Conservation (phyloP, 2,113 vertebrate genomes). For the Regulus satrapa region DNA sequence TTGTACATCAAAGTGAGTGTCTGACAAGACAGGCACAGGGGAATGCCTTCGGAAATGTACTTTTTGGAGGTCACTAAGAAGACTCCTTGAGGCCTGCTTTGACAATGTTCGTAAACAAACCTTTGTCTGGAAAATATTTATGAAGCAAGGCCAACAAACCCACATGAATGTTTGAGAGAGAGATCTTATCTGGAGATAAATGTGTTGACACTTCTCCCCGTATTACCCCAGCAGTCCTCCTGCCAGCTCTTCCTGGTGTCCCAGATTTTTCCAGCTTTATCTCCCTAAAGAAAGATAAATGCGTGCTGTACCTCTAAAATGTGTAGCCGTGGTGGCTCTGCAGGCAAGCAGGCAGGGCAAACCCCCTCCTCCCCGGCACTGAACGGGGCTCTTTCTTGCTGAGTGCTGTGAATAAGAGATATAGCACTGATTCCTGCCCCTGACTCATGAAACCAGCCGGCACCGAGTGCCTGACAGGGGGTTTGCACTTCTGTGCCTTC, state of each 20-base stretch:
- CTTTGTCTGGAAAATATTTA: background rate
- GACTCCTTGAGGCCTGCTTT: background rate
- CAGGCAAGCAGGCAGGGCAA: background rate
- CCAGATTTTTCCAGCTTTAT: background rate
- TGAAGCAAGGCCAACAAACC: background rate
- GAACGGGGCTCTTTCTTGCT: background rate
- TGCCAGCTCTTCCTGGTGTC: background rate
- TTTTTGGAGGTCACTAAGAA: background rate
- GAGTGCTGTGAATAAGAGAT: background rate
- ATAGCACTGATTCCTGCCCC: background rate
- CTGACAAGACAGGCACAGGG: background rate
- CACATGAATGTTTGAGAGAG: background rate
- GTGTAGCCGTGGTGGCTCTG: background rate
- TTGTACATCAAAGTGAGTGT: background rate
- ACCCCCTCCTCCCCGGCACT: background rate
- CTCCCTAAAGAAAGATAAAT: background rate
- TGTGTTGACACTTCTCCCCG: background rate
- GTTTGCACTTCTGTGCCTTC: background rate
- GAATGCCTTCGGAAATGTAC: background rate
- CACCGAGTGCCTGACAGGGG: background rate
- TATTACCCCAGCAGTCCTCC: background rate
- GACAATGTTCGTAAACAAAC: background rate
- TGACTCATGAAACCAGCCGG: rapidly evolving
- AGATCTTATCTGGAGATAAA: background rate
- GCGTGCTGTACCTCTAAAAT: background rate